A percentile compares a stretch with the other conserved stretches of the same genome.
Evolutionary conservation across 2,888 invertebrate species (phyloP).

Genomic region (Oasisia sp.): DNA sequence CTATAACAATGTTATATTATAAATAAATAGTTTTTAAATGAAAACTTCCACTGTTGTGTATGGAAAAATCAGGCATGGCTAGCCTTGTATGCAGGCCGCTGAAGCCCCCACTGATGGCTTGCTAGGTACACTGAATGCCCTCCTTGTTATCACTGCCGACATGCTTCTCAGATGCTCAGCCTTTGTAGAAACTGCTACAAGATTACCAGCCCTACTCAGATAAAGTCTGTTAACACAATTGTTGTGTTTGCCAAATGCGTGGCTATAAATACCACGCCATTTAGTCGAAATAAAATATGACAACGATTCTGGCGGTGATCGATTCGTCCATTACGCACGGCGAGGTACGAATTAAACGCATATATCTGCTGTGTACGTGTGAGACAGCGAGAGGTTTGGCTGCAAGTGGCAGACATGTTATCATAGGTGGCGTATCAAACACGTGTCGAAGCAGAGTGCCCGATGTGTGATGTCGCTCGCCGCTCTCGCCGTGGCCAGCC

Average conservation of each 20-base stretch:
- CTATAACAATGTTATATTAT: not conserved
- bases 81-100: not conserved
- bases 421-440: not conserved
- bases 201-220: not conserved
- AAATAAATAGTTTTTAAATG: not conserved
- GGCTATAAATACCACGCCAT: not conserved
- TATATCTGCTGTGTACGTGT: not conserved
- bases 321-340: not conserved
- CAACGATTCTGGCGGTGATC: not conserved
- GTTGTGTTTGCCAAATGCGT: not conserved
- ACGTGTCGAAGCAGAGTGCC: not conserved
- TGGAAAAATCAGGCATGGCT: not conserved
- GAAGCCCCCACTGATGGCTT: not conserved
- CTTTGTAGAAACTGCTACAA: not conserved
- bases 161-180: constrained; percentile 10
- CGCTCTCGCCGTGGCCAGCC: not conserved
- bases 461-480: not conserved
- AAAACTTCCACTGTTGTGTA: not conserved
- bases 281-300: constrained; percentile 13
- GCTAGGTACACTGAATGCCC: not conserved
- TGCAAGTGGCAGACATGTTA: not conserved
- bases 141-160: not conserved
- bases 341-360: not conserved
- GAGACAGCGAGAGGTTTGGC: not conserved
- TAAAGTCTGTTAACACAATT: not conserved